phyloP scores from a whole-genome alignment of 2,113 vertebrate species.

The Myiozetetes cayanensis region DNA sequence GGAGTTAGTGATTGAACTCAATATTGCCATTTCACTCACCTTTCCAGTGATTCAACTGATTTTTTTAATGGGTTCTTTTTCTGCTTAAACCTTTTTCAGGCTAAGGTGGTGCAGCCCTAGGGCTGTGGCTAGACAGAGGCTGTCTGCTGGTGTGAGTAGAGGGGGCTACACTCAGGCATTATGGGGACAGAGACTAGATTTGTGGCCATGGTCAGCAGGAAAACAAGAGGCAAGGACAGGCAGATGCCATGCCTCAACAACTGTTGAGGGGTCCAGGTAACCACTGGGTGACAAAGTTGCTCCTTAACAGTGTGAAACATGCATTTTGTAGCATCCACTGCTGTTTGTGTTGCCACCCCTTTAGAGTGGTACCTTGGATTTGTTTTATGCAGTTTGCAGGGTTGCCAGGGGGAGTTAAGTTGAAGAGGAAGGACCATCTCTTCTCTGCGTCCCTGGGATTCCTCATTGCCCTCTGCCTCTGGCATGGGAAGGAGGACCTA shows the following conservation, averaged over 20 bases:
- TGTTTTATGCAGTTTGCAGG: background rate
- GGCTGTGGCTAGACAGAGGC: background rate
- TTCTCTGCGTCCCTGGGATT: background rate
- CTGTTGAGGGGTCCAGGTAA: background rate
- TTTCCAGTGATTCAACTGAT: background rate
- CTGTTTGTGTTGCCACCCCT: background rate
- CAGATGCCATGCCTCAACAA: background rate
- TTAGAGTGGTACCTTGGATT: background rate
- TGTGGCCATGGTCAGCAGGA: background rate
- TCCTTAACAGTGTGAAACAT: fast-evolving
- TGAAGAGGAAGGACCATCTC: background rate
- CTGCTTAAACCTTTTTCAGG: background rate
- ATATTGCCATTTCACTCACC: background rate
- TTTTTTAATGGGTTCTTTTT: background rate
- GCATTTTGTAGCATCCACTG: background rate
- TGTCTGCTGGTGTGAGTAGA: background rate
- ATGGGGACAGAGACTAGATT: background rate
- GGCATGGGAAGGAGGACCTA: background rate
- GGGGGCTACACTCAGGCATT: background rate
- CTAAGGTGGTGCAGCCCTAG: background rate
- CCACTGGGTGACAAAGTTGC: background rate
- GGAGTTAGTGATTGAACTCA: background rate
- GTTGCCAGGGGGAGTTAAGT: background rate
- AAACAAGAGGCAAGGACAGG: background rate
- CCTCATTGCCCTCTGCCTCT: background rate